Evolutionary conservation across 2,113 vertebrate species (phyloP), one percentile per base, ranked within the genome.

Genomic region (Procavia capensis): DNA sequence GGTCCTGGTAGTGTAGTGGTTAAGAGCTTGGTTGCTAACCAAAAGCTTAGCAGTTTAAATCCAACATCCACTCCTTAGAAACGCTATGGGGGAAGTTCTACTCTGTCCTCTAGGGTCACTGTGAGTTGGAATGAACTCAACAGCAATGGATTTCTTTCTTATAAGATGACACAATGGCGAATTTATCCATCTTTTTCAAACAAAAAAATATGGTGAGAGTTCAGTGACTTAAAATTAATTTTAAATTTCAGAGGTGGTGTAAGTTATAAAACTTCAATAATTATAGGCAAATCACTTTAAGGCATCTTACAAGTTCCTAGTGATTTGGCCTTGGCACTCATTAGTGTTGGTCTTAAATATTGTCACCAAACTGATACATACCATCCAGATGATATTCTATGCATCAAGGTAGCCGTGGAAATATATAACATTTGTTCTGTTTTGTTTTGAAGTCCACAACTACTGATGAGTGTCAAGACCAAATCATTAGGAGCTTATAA

Each of bases 151-250:
- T n/a, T n/a, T 25, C 59, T 24, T 61, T 61, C 34, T 94, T 81
- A 61, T 41, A 78, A 82, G 92, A 90, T 64, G 85, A 57, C 59
- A 61, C 81, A 72, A 72, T 17, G 17, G 9, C 70, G 72, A 57
- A 76, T 64, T 36, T 90, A 64, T 34, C 20, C 29, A 57, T 75
- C 47, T 85, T 92, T 90, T n/a, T 39, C 20, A 9, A 84, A n/a
- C n/a, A 43, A 19, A 54, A 72, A 63, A 47, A 20, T 11, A 61
- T 41, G n/a, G 19, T 83, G 91, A 75, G n/a, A 81, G 9, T 92
- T 95, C 59, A 75, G 29, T 85, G 54, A 41, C 50, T 88, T 57
- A 72, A 88, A 93, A 16, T 75, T 93, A 34, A 90, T 57, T 94
- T 94, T 31, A 75, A 76, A 78, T 68, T 68, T 78, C 34, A 45